Evolutionary conservation across 2,888 invertebrate species (phyloP).

Genomic region (Doris montereyensis): DNA sequence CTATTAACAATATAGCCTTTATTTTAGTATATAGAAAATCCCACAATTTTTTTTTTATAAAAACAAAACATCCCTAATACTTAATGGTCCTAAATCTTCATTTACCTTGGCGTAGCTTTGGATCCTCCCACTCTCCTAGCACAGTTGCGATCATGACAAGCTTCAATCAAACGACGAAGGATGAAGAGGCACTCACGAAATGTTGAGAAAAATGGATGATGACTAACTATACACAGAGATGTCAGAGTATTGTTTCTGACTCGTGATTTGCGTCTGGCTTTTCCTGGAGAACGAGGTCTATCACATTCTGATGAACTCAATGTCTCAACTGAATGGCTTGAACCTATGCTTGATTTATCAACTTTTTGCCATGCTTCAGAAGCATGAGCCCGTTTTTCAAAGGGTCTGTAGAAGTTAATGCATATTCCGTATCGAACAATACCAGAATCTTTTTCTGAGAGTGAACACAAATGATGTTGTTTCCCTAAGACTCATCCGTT

Average conservation of each 20-base stretch:
- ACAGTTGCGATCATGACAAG: constrained; percentile 89
- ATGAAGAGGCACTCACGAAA: constrained; percentile 98
- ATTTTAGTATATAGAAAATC: too few relatives aligned
- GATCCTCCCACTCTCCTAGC: constrained; percentile 88
- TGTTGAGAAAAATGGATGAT: constrained; percentile 99
- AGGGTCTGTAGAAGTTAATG: constrained; percentile 96
- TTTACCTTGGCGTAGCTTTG: constrained; percentile 86
- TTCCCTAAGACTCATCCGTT: constrained; percentile 80
- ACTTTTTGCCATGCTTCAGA: constrained; percentile 54
- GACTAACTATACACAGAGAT: constrained; percentile 96
- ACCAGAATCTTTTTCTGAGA: constrained; percentile 98
- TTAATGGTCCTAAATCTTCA: too few relatives aligned
- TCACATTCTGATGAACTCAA: constrained; percentile 53
- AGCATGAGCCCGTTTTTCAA: constrained; percentile 72
- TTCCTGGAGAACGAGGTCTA: constrained; percentile 60
- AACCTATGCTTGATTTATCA: constrained; percentile 51
- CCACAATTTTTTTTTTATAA: too few relatives aligned
- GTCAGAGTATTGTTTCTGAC: constrained; percentile 91
- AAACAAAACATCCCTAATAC: too few relatives aligned
- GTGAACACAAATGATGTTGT: constrained; percentile 98
- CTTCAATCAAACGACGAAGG: constrained; percentile 95
- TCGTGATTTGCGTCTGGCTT: constrained; percentile 63
- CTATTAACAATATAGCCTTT: too few relatives aligned
- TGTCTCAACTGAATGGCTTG: constrained; percentile 51
- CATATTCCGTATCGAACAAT: constrained; percentile 88